phyloP scores from a whole-genome alignment of 92 coral and sea anemone species.

The Zoanthus sociatus region DNA sequence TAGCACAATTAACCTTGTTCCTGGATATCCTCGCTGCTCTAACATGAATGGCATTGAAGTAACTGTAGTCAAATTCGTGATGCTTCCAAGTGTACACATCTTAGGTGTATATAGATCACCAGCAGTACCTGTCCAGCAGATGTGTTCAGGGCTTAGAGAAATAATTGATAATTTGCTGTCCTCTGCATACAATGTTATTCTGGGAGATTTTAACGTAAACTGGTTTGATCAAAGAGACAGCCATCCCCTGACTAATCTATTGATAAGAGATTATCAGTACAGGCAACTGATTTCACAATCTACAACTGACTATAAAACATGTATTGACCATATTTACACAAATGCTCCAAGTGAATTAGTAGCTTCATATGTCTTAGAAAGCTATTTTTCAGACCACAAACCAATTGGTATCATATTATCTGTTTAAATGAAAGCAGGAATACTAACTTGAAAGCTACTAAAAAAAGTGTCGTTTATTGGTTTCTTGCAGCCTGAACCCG shows the following conservation, averaged over 20 bases:
- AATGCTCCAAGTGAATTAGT: constrained; percentile 15
- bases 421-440: constrained; percentile 22
- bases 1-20: constrained; percentile 53
- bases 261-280: constrained; percentile 19
- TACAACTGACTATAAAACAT: not conserved
- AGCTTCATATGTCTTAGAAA: constrained; percentile 16
- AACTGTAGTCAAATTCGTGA: constrained; percentile 32
- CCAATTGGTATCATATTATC: constrained; percentile 20
- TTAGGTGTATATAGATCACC: constrained; percentile 56
- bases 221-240: constrained; percentile 12
- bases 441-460: constrained; percentile 17
- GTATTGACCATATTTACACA: constrained; percentile 15
- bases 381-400: constrained; percentile 23
- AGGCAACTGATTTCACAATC: constrained; percentile 9
- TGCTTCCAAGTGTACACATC: constrained; percentile 31
- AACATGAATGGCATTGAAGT: constrained; percentile 64
- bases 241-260: constrained; percentile 1
- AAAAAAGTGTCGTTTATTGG: constrained; percentile 13
- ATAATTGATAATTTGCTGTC: constrained; percentile 1
- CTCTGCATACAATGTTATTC: constrained; percentile 1
- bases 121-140: constrained; percentile 29
- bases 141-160: constrained; percentile 12
- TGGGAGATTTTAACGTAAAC: constrained; percentile 1
- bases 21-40: constrained; percentile 60
- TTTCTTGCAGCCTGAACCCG: constrained; percentile 15